These are phyloP conservation scores for Acleris literana DNA, from an alignment of 2,888 invertebrate genomes.

Conservation along the genomic window DNA sequence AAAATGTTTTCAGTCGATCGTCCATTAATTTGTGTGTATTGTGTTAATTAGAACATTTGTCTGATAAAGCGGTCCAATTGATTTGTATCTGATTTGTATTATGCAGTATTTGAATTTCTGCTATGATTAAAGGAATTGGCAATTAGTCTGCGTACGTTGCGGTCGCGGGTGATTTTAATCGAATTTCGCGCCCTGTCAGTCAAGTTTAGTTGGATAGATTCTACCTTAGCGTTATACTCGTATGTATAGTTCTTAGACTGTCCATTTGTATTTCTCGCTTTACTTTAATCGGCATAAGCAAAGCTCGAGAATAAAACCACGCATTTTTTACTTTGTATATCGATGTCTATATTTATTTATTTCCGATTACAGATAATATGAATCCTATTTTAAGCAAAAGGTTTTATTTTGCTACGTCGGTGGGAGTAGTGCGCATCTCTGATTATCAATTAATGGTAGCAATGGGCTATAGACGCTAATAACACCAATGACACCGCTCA, in stretches of 20 bases:
- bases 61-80: slow-evolving; percentile 61
- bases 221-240: slow-evolving; percentile 9
- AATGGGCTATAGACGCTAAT: no score
- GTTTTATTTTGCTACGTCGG: no score
- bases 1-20: slow-evolving; percentile 73
- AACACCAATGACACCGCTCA: no score
- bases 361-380: no score
- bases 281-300: neutral
- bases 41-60: slow-evolving; percentile 69
- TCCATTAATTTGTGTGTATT: slow-evolving; percentile 80
- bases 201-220: slow-evolving; percentile 20
- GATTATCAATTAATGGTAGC: no score
- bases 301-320: no score
- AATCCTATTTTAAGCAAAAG: no score
- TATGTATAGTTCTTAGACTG: slow-evolving; percentile 17
- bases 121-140: slow-evolving; percentile 35
- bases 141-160: slow-evolving; percentile 19
- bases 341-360: no score
- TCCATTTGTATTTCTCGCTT: slow-evolving; percentile 9
- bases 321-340: no score
- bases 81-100: slow-evolving; percentile 45
- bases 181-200: slow-evolving; percentile 19
- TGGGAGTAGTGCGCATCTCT: no score
- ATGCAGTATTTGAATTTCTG: slow-evolving; percentile 29
- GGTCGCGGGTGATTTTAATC: slow-evolving; percentile 23